phyloP scores from a whole-genome alignment of 2,888 invertebrate species.

The Acleris holmiana region DNA sequence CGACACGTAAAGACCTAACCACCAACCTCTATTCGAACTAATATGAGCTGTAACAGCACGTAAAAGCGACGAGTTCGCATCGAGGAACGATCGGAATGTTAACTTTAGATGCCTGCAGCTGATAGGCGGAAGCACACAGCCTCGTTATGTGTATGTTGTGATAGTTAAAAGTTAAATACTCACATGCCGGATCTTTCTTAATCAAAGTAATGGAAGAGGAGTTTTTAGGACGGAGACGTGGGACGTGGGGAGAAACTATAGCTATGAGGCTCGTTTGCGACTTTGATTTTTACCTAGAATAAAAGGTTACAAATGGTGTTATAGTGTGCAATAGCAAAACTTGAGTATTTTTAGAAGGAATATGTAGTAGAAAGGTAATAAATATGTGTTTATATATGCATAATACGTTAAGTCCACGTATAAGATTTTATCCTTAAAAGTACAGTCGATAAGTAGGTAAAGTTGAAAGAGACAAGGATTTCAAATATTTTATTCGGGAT shows the following conservation, averaged over 20 bases:
- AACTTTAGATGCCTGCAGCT: conserved; percentile 48
- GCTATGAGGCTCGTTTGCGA: conserved; percentile 5
- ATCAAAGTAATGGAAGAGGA: conserved; percentile 75
- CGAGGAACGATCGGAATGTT: conserved; percentile 47
- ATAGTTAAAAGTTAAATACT: conserved; percentile 80
- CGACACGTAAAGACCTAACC: conserved; percentile 52
- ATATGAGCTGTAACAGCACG: conserved; percentile 44
- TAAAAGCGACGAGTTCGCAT: conserved; percentile 42
- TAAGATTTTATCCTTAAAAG: not conserved
- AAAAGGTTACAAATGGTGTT: too few relatives aligned
- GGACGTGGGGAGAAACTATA: conserved; percentile 12
- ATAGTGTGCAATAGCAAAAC: too few relatives aligned
- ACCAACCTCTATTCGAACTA: conserved; percentile 39
- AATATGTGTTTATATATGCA: too few relatives aligned
- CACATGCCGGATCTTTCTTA: conserved; percentile 72
- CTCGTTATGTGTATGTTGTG: conserved; percentile 58
- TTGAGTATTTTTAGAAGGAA: too few relatives aligned
- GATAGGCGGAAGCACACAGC: conserved; percentile 60
- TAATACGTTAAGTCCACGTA: too few relatives aligned
- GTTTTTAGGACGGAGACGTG: conserved; percentile 51
- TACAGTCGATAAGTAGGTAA: not conserved
- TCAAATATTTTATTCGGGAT: conserved; percentile 25
- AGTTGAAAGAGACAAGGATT: conserved; percentile 19
- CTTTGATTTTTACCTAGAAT: too few relatives aligned
- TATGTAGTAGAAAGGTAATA: too few relatives aligned